Base-by-base conservation (phyloP, 1,140 invertebrate species). In the Lineus longissimus region DNA sequence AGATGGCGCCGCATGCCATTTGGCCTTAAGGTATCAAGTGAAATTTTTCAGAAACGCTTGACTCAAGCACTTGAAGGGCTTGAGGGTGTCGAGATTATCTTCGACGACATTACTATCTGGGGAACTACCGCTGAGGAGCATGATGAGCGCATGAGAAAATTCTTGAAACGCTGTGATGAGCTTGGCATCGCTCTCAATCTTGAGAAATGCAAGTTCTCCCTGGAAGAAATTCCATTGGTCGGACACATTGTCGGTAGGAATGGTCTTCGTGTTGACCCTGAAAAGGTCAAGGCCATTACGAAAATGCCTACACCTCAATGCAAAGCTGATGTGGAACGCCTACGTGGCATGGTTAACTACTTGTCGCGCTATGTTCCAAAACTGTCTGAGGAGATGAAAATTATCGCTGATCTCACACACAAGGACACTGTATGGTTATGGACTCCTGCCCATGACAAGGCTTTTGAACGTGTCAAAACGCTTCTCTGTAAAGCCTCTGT, bases 231-330 rank as follows among this genome's bases (percentile, higher is more conserved):
- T 0, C 70, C 66, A 57, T 81, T 77, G 67, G 59, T 80, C 15
- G 82, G 82, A 7, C 76, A 81, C 59, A 67, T 73, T n/a, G 63
- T 59, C 15, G 59, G n/a, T 59, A 55, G 29, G 66, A 66, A 55
- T 55, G 70, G 30, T 45, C 61, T 82, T 23, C 54, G 68, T 25
- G 76, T 74, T 0, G 75, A 81, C 65, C 80, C 78, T 0, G 73
- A 74, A 15, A 84, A 83, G 61, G 63, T 82, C 22, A 54, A 64
- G 33, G 74, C 81, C 6, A 79, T 85, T 2, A 19, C 72, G n/a
- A 69, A 83, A 1, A 77, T 78, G 63, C 70, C 76, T 6, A 62
- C 51, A n/a, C 83, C 84, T 15, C 67, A 33, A 17, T 70, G 73
- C 59, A 58, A 74, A 25, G 64, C 61, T 55, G 67, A 60, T 31